These are phyloP conservation scores for Umimayanthus kanabou DNA, from an alignment of 92 coral and sea anemone species.

Conservation along the genomic window DNA sequence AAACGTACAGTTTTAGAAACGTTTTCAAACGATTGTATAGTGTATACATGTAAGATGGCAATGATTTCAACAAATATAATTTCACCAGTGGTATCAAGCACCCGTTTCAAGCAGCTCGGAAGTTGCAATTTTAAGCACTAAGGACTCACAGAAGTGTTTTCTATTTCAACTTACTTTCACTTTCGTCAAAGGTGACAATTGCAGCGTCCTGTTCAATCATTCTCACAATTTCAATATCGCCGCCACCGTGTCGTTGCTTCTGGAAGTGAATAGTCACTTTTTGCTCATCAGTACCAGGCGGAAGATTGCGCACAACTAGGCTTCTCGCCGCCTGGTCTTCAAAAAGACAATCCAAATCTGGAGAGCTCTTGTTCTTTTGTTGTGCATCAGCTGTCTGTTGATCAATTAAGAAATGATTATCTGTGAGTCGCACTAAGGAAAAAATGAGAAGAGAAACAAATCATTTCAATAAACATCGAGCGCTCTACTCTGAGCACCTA, in stretches of 20 bases:
- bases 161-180: slow-evolving; percentile 36
- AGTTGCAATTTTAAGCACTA: not conserved
- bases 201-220: slow-evolving; percentile 28
- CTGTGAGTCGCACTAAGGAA: too few relatives aligned
- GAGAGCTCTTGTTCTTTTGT: not conserved
- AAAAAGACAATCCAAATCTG: not conserved
- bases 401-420: not conserved
- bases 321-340: slow-evolving; percentile 38
- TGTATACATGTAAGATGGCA: too few relatives aligned
- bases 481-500: too few relatives aligned
- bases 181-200: slow-evolving; percentile 47
- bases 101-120: not conserved
- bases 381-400: not conserved
- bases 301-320: slow-evolving; percentile 44
- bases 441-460: too few relatives aligned
- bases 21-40: too few relatives aligned
- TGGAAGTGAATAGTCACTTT: slow-evolving; percentile 54
- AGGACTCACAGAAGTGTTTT: not conserved
- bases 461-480: too few relatives aligned
- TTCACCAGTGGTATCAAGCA: not conserved
- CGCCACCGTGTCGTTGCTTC: slow-evolving; percentile 62
- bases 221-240: slow-evolving; percentile 35
- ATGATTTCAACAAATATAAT: too few relatives aligned
- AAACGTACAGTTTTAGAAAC: too few relatives aligned
- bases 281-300: slow-evolving; percentile 33